Conservation (phyloP, 2,888 invertebrate genomes). For the Amiota minor region DNA sequence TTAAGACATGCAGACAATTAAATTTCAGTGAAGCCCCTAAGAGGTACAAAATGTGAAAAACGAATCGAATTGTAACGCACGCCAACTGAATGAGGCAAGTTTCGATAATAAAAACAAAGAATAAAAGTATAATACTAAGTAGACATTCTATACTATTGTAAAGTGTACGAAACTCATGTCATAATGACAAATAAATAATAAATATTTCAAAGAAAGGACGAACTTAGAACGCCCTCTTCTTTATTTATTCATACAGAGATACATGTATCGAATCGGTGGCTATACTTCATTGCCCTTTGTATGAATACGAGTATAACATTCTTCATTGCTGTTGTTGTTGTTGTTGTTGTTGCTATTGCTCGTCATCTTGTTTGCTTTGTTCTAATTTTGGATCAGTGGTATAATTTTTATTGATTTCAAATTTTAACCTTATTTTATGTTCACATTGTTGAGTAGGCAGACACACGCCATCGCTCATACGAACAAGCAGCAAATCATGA, state of each 20-base stretch:
- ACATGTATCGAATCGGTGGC: too few species aligned
- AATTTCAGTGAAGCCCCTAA: too few species aligned
- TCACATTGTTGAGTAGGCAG: conserved; percentile 38
- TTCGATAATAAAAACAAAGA: too few species aligned
- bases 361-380: conserved; percentile 45
- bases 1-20: too few species aligned
- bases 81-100: too few species aligned
- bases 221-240: too few species aligned
- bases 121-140: too few species aligned
- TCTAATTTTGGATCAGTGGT: conserved; percentile 72
- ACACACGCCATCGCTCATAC: background rate
- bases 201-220: background rate
- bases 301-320: too few species aligned
- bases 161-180: conserved; percentile 29
- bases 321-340: conserved; percentile 29
- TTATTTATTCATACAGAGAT: too few species aligned
- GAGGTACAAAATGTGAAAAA: too few species aligned
- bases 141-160: background rate
- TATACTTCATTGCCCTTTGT: too few species aligned
- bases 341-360: conserved; percentile 37
- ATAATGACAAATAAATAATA: conserved; percentile 16
- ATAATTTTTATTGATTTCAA: conserved; percentile 71
- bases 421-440: conserved; percentile 67
- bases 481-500: background rate
- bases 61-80: too few species aligned